Base-by-base conservation (phyloP, 2,797 vertebrate genomes). In the Sternotherus odoratus region DNA sequence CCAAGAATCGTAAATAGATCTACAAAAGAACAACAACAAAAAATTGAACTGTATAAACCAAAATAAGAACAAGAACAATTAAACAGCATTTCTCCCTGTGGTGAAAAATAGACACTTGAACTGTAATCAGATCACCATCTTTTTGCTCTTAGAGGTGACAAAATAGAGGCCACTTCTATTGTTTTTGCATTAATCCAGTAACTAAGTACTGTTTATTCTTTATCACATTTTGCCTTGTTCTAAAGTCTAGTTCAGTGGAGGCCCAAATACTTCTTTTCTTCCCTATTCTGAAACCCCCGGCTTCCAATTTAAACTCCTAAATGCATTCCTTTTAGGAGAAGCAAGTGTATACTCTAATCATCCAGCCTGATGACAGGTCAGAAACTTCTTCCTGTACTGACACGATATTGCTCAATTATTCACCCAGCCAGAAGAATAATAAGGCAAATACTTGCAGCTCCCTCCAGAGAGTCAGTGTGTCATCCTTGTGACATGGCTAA, bases 1-100 rank as follows among this genome's bases (percentile, higher is more conserved):
- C 99, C 96, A 99, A 98, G 97, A 99, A 99, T 60, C 99, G 97
- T 91, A 99, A 98, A 97, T 99, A 99, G 97, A 99, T 99, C 99
- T 99, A 96, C 50, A 88, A 97, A 95, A 90, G 75, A 85, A 30
- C 77, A 94, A 77, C 86, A 17, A 91, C 90, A 53, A 49, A 53
- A 49, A 86, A 5, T n/a, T 23, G 54, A 94, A 17, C 33, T 33
- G 30, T 84, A 88, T 17, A 54, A 48, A 82, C 5, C 82, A 79
- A 77, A 75, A 75, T n/a, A 77, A 1, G 46, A 83, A 26, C 79
- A 79, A 51, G 5, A 74, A 56, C 50, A 46, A 49, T 54, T 17
- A 51, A 91, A 51, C 5, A 60, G 9, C 3, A 63, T 48, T 63
- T 49, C 7, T 85, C 46, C 49, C 87, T 19, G 84, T 53, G 51